Percentiles rank a stretch among this genome's conserved stretches.
Conservation (phyloP, 2,888 invertebrate genomes). For the Crocallis elinguaria region DNA sequence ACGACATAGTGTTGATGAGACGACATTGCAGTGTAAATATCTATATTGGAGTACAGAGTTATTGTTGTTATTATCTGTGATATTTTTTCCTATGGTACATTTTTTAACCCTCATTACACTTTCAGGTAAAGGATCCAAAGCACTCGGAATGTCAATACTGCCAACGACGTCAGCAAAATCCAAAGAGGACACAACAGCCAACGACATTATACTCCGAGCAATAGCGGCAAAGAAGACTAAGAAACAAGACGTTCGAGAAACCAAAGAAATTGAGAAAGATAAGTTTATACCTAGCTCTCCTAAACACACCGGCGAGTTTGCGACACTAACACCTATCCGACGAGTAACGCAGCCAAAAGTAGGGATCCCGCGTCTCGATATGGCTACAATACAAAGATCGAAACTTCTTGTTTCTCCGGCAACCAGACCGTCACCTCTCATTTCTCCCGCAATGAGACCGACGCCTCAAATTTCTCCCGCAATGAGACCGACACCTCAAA, state of each 20-base stretch:
- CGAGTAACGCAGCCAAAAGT: neutral
- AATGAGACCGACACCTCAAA: neutral
- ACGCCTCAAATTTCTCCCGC: neutral
- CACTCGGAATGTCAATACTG: conserved; percentile 48
- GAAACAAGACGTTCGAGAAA: neutral
- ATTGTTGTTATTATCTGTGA: too few species aligned
- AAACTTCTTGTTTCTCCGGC: too few species aligned
- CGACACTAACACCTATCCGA: neutral
- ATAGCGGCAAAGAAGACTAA: neutral
- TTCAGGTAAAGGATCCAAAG: conserved; percentile 59
- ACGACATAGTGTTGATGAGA: too few species aligned
- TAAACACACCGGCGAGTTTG: neutral
- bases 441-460: too few species aligned
- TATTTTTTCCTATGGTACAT: too few species aligned
- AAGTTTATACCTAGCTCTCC: too few species aligned
- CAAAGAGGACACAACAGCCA: conserved; percentile 44
- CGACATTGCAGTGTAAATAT: too few species aligned
- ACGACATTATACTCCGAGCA: conserved; percentile 55
- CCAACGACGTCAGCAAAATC: conserved; percentile 19
- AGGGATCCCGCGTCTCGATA: neutral
- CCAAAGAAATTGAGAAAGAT: too few species aligned
- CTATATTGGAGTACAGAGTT: too few species aligned
- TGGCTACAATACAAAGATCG: conserved; percentile 7
- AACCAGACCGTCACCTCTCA: too few species aligned
- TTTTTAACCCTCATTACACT: conserved; percentile 9